Evolutionary conservation across 2,888 invertebrate genomes (phyloP), one percentile per base, ranked within the genome.

Genomic region (Acleris sparsana): DNA sequence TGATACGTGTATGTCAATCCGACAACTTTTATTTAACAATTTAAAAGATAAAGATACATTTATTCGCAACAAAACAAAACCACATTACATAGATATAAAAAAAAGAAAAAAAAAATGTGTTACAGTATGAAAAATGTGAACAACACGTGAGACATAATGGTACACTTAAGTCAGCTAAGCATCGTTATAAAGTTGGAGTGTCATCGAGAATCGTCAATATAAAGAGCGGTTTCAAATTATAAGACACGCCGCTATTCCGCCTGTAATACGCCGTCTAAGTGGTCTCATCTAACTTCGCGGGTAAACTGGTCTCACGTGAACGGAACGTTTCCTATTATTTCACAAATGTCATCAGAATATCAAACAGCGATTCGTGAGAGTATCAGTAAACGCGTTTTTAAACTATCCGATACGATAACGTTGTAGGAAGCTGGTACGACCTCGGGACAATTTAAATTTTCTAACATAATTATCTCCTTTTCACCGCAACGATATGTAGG

Each of bases 271-370:
- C 63, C 71, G 68, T 73, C 71, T 78, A 73, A 79, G 79, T 78
- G 80, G 82, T 85, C 84, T 78, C 80, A 80, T 84, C 78, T 82
- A 81, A 83, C 78, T 79, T 74, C 67, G 64, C 66, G 79, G 77
- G 77, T 79, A 79, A 80, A 83, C 76, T 75, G 75, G 72, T 79
- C 76, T 84, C 77, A 80, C 79, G 79, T 78, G 82, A 84, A 80
- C 80, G 74, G 72, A 81, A 82, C 80, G 80, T 83, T 78, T 82
- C 79, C 80, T 87, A 86, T 89, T 86, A 89, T 87, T 87, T 84
- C 83, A 76, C 82, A 83, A 87, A 87, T 89, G 84, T 84, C 85
- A 86, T 86, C 85, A 79, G 88, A 88, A 87, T 89, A 89, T 89
- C 86, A 89, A 89, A 87, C 77, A 85, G 80, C 80, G 76, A 83